Conservation (phyloP, 2,888 invertebrate genomes). For the Drosophila colorata region DNA sequence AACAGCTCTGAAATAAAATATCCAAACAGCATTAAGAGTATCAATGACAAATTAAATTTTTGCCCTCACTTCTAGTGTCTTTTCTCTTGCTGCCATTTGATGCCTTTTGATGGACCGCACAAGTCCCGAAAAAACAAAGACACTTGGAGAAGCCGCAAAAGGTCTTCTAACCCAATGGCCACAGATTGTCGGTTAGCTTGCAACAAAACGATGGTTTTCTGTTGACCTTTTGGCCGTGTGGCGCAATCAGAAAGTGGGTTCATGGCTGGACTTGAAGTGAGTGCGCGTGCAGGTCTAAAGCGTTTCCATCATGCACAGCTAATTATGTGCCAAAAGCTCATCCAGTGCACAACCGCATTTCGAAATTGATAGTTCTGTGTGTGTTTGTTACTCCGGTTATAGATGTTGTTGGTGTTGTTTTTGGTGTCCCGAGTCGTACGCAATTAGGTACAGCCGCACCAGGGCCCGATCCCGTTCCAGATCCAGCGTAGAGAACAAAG, state of each 20-base stretch:
- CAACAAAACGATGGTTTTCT: conserved; percentile 16
- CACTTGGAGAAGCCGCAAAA: conserved; percentile 16
- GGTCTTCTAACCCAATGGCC: conserved; percentile 23
- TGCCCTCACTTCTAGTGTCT: not conserved
- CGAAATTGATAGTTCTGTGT: conserved; percentile 46
- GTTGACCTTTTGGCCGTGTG: conserved; percentile 7
- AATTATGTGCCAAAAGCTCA: conserved; percentile 54
- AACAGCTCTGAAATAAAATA: no score
- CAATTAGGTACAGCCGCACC: conserved; percentile 33
- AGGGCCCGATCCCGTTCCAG: not conserved
- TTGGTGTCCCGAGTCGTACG: conserved; percentile 4
- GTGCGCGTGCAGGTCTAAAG: conserved; percentile 5
- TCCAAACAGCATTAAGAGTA: not conserved
- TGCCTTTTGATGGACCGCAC: conserved; percentile 9
- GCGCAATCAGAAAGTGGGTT: not conserved
- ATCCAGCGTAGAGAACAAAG: conserved; percentile 5
- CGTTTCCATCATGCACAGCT: conserved; percentile 44
- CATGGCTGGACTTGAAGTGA: conserved; percentile 1
- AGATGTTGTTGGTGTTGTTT: not conserved
- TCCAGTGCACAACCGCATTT: conserved; percentile 45
- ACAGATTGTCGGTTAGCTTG: conserved; percentile 42
- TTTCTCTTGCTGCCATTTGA: conserved; percentile 1
- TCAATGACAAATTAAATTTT: not conserved
- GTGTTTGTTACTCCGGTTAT: conserved; percentile 4
- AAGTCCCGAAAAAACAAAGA: conserved; percentile 6